Evolutionary conservation across 2,888 invertebrate genomes (phyloP).

Genomic region (Nephrotoma flavescens): DNA sequence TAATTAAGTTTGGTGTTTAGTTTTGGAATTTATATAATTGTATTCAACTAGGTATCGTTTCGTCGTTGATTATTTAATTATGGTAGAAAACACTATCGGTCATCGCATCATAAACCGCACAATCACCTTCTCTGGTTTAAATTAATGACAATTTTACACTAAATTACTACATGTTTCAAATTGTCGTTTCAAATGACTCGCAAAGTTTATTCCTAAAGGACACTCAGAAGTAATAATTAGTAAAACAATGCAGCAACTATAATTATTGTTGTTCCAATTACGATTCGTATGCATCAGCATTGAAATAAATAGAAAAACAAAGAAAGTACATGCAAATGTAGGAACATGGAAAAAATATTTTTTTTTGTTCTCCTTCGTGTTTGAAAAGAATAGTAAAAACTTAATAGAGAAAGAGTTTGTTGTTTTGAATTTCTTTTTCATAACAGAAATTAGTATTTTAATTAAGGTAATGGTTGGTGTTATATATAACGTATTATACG

Average conservation of each 20-base stretch:
- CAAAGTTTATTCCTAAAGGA: not conserved
- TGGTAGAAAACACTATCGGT: not conserved
- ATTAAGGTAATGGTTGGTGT: not conserved
- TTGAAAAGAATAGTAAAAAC: not conserved
- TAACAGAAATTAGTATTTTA: not conserved
- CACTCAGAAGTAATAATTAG: not conserved
- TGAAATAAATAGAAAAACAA: not conserved
- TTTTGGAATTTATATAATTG: not conserved
- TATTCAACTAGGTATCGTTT: not conserved
- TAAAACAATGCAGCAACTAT: not conserved
- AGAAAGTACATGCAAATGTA: not conserved
- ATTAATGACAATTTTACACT: not conserved
- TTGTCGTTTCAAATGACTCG: not conserved
- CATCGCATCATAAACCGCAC: not conserved
- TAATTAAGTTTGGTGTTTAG: not conserved
- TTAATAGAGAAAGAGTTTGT: not conserved
- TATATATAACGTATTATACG: not conserved
- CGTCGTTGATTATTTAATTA: not conserved
- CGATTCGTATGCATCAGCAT: not conserved
- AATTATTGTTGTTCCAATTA: not conserved
- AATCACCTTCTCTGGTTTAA: not conserved
- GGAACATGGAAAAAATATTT: not conserved
- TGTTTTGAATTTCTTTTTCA: not conserved
- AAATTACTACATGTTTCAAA: not conserved
- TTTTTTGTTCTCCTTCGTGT: not conserved